Conservation (phyloP, 2,888 invertebrate species). For the Agrotis exclamationis region DNA sequence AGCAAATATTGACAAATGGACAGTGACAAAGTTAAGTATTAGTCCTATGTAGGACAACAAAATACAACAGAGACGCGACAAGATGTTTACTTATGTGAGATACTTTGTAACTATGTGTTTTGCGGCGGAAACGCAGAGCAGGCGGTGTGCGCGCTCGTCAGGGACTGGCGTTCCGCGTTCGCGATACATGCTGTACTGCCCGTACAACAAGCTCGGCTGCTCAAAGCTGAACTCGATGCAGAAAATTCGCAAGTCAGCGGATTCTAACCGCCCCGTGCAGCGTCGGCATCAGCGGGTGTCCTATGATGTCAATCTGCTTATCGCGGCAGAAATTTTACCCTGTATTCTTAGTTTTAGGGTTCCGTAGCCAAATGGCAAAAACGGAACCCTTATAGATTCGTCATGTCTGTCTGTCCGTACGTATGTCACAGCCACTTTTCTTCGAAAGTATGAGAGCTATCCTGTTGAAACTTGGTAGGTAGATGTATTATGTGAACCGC, state of each 20-base stretch:
- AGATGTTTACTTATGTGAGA: constrained; percentile 74
- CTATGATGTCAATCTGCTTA: constrained; percentile 73
- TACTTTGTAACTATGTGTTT: constrained; percentile 74
- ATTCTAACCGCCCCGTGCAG: constrained; percentile 71
- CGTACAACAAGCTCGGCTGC: constrained; percentile 77
- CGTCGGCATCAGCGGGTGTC: constrained; percentile 58
- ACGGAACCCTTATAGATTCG: too few species aligned
- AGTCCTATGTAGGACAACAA: constrained; percentile 63
- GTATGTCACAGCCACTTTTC: too few species aligned
- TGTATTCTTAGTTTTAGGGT: neutral
- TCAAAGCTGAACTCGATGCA: constrained; percentile 80
- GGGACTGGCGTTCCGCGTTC: constrained; percentile 78
- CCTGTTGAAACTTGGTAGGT: too few species aligned
- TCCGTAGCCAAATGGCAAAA: too few species aligned
- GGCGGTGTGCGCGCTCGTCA: constrained; percentile 78
- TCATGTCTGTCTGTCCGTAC: too few species aligned
- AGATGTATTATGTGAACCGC: too few species aligned
- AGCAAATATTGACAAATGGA: constrained; percentile 76
- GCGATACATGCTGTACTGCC: constrained; percentile 71
- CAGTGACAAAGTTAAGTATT: constrained; percentile 71
- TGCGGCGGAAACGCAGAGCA: constrained; percentile 74
- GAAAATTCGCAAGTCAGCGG: constrained; percentile 85
- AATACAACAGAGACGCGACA: constrained; percentile 70
- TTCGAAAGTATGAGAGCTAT: too few species aligned
- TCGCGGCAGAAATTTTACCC: constrained; percentile 39